Percentiles rank a stretch among this genome's conserved stretches.
These are phyloP conservation scores for Nemotelus nigrinus DNA, from an alignment of 2,888 invertebrate genomes.

Conservation along the genomic window DNA sequence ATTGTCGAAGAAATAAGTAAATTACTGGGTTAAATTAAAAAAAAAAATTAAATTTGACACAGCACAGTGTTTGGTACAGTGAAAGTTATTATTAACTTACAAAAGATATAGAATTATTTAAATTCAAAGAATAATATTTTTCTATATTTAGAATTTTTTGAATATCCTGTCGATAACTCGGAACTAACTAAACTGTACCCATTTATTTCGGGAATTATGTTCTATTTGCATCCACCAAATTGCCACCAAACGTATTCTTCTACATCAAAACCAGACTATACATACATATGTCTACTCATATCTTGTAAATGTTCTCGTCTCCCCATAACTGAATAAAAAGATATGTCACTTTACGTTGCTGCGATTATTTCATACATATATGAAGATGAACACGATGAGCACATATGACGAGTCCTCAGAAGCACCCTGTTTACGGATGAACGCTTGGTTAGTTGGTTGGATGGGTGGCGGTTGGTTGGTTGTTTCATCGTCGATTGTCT, in stretches of 20 bases:
- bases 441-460: background rate
- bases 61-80: too few relatives aligned
- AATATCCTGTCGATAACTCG: too few relatives aligned
- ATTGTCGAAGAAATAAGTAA: too few relatives aligned
- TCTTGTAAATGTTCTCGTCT: background rate
- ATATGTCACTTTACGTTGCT: constrained; percentile 47
- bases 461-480: background rate
- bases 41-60: too few relatives aligned
- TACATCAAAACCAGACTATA: background rate
- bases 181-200: too few relatives aligned
- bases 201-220: too few relatives aligned
- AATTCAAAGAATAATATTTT: too few relatives aligned
- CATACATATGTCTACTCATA: background rate
- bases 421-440: constrained; percentile 13
- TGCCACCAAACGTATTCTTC: background rate
- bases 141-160: too few relatives aligned
- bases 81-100: too few relatives aligned
- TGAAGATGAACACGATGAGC: background rate
- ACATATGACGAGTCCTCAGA: background rate
- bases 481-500: background rate
- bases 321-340: constrained; percentile 46
- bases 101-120: too few relatives aligned
- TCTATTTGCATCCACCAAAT: too few relatives aligned
- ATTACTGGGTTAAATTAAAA: too few relatives aligned
- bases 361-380: constrained; percentile 44